A percentile compares a stretch with the other conserved stretches of the same genome.
Evolutionary conservation across 2,113 vertebrate species (phyloP).

Genomic region (Petromus typicus): DNA sequence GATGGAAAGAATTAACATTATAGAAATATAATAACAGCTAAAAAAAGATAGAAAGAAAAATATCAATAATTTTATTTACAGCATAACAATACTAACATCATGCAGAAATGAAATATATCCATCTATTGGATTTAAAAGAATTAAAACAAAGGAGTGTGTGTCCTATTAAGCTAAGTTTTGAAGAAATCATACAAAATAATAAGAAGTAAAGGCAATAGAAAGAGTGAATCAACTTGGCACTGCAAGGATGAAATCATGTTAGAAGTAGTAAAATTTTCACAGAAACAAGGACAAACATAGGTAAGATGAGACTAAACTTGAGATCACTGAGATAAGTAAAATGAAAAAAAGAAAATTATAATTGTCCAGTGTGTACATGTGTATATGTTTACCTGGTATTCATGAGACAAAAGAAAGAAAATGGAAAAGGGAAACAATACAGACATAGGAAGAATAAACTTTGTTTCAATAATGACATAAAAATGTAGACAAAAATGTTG

Average conservation of each 20-base stretch:
- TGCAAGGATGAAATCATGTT: background rate
- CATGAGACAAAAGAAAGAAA: background rate
- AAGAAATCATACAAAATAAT: background rate
- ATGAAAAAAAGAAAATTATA: background rate
- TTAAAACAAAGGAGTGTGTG: conserved; percentile 32
- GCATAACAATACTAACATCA: background rate
- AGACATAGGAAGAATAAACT: background rate
- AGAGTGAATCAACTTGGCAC: background rate
- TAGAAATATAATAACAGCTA: too few relatives aligned
- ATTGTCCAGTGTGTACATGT: background rate
- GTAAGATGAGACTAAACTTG: background rate
- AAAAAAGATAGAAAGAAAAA: background rate
- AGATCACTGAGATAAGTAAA: background rate
- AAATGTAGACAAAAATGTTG: background rate
- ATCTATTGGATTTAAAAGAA: conserved; percentile 5
- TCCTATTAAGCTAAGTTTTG: background rate
- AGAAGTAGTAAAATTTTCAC: background rate
- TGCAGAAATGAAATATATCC: background rate
- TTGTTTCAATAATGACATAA: background rate
- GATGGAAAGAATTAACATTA: background rate
- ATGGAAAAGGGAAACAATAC: background rate
- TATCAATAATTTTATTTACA: background rate
- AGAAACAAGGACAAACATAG: background rate
- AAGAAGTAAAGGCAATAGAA: background rate
- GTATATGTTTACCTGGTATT: background rate